These are phyloP conservation scores for Cydia pomonella DNA, from an alignment of 1,140 invertebrate genomes.

Conservation along the genomic window DNA sequence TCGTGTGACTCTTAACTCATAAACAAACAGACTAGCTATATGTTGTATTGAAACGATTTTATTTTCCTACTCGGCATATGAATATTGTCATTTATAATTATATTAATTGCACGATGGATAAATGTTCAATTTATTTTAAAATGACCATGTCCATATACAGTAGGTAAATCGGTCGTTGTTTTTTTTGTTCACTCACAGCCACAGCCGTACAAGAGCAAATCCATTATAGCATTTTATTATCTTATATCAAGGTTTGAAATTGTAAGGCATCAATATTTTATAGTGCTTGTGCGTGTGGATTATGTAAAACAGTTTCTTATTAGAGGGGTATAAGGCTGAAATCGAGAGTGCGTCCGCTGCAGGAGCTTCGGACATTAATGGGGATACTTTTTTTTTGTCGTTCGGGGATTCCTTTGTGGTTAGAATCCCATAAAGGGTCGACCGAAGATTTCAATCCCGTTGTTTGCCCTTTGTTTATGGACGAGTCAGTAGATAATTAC, in stretches of 20 bases:
- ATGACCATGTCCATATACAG: constrained; percentile 47
- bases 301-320: constrained; percentile 57
- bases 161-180: constrained; percentile 54
- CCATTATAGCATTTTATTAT: constrained; percentile 76
- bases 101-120: constrained; percentile 29
- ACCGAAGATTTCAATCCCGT: constrained; percentile 40
- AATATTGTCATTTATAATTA: constrained; percentile 27
- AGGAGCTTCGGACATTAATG: constrained; percentile 66
- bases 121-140: constrained; percentile 37
- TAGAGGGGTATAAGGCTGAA: constrained; percentile 52
- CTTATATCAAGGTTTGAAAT: constrained; percentile 67
- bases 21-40: background rate
- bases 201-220: constrained; percentile 60
- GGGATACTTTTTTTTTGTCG: constrained; percentile 61
- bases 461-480: constrained; percentile 50
- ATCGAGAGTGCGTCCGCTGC: constrained; percentile 40
- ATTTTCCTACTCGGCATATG: background rate
- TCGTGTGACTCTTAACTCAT: background rate
- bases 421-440: constrained; percentile 48
- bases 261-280: constrained; percentile 60
- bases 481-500: constrained; percentile 33
- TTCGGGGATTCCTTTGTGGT: constrained; percentile 67
- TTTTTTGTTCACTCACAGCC: constrained; percentile 53
- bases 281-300: constrained; percentile 38
- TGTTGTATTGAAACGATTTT: background rate